Evolutionary conservation across 2,113 vertebrate genomes (phyloP), one percentile per base, ranked within the genome.

Genomic region (Cranoglanis bouderius): DNA sequence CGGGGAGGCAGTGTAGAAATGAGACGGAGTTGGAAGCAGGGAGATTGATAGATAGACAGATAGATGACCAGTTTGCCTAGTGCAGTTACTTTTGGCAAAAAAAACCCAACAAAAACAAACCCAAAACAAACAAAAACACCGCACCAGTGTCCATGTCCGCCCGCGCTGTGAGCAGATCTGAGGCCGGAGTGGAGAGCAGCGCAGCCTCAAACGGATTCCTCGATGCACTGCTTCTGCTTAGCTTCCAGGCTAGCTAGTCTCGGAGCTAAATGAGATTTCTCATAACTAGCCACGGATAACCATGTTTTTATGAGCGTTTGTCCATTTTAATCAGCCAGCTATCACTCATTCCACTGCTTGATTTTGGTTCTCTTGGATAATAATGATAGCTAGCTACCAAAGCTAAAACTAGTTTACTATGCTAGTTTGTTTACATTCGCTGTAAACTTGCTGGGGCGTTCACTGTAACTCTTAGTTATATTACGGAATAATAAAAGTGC

Each of bases 381-480:
- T 14, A 46, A 49, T 29, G 24, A 26, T 49, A 49, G 75, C 43
- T 78, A 78, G 75, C 75, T 72, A 38, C 35, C 21, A 9, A 10
- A 55, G 13, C 53, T 65, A 29, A 19, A 21, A 40, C 72, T 78
- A 78, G 32, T 49, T 78, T 49, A n/a, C 1, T 2, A 49, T 78
- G 75, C 75, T 78, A 78, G 75, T 29, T 78, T 77, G 74, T 77
- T 78, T 78, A 78, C 43, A 78, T 13, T 78, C 75, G 0, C 75
- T 16, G 40, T 29, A 77, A 77, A 77, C 74, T 46, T 77, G 21
- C 40, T 13, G 19, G 38, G 4, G 14, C 40, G 29, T 6, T 14
- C 10, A 77, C 16, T 38, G 0, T 3, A 40, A 10, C 32, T 1
- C n/a, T 70, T 7, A 19, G 4, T 19, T 35, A 72, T 38, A 72